These are phyloP conservation scores for Parthenolecanium corni DNA, from an alignment of 2,888 invertebrate genomes.

Conservation along the genomic window DNA sequence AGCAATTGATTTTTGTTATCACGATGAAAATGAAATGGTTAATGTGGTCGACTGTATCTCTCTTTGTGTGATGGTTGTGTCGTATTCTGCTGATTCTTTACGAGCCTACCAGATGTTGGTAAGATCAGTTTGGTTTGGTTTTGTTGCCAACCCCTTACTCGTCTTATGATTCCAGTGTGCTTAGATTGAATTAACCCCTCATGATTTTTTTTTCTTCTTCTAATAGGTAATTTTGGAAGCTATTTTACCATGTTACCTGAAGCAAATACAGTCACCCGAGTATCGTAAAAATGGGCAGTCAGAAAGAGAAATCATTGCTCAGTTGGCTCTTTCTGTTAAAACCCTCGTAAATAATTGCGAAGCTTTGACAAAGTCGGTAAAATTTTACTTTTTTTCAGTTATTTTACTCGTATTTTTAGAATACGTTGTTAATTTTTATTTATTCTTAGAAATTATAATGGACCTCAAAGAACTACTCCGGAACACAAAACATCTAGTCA, in stretches of 20 bases:
- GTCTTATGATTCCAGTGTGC: no score
- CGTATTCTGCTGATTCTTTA: slow-evolving; percentile 92
- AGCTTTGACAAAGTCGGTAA: slow-evolving; percentile 75
- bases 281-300: slow-evolving; percentile 85
- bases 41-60: slow-evolving; percentile 94
- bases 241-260: slow-evolving; percentile 87
- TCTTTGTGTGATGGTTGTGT: slow-evolving; percentile 97
- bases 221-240: slow-evolving; percentile 85
- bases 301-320: slow-evolving; percentile 84
- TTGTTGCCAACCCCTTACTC: background rate
- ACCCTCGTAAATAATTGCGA: slow-evolving; percentile 95
- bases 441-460: slow-evolving; percentile 67
- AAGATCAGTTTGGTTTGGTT: slow-evolving; percentile 37
- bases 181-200: no score
- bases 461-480: slow-evolving; percentile 82
- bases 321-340: slow-evolving; percentile 84
- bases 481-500: slow-evolving; percentile 88
- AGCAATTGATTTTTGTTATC: slow-evolving; percentile 96
- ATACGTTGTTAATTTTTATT: background rate
- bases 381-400: background rate
- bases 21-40: slow-evolving; percentile 95
- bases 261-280: slow-evolving; percentile 79
- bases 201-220: no score
- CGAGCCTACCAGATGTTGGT: slow-evolving; percentile 80
- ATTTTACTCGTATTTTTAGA: background rate